A percentile compares a stretch with the other conserved stretches of the same genome.
Conservation (phyloP, 2,113 vertebrate genomes). For the Tachysurus vachellii region DNA sequence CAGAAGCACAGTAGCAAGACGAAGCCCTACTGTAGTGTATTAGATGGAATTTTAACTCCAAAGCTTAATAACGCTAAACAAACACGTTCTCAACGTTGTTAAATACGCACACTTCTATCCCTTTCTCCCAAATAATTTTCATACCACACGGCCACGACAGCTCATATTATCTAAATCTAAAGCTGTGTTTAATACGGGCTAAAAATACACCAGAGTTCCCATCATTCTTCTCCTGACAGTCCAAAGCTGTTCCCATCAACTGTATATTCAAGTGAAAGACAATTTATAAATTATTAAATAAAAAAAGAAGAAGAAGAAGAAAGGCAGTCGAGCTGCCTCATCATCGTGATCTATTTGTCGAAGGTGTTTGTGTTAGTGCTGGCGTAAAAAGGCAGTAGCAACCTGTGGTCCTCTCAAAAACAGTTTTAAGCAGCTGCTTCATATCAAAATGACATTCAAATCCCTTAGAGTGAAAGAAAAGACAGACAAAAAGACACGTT, state of each 20-base stretch:
- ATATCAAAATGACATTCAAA: constrained; percentile 15
- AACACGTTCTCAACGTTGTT: not conserved
- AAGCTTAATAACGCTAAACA: not conserved
- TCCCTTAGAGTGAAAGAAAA: not conserved
- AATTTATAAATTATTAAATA: constrained; percentile 13
- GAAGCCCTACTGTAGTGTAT: constrained; percentile 1
- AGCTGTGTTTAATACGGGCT: not conserved
- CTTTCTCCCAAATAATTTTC: constrained; percentile 12
- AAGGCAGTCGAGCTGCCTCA: not conserved
- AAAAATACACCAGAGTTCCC: constrained; percentile 4
- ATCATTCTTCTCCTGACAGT: constrained; percentile 1
- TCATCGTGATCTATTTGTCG: not conserved
- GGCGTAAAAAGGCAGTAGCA: constrained; percentile 11
- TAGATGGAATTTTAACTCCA: not conserved
- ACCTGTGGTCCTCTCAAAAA: not conserved
- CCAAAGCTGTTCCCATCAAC: not conserved
- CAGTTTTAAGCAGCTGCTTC: constrained; percentile 2
- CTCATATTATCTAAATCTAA: not conserved
- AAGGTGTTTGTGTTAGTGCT: not conserved
- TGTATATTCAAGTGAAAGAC: not conserved
- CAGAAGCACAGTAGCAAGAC: constrained; percentile 4
- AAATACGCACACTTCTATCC: not conserved
- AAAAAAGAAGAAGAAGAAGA: not conserved
- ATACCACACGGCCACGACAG: not conserved
- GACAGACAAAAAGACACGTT: not conserved